Conservation (phyloP, 1,140 invertebrate genomes). For the Heliconius himera region DNA sequence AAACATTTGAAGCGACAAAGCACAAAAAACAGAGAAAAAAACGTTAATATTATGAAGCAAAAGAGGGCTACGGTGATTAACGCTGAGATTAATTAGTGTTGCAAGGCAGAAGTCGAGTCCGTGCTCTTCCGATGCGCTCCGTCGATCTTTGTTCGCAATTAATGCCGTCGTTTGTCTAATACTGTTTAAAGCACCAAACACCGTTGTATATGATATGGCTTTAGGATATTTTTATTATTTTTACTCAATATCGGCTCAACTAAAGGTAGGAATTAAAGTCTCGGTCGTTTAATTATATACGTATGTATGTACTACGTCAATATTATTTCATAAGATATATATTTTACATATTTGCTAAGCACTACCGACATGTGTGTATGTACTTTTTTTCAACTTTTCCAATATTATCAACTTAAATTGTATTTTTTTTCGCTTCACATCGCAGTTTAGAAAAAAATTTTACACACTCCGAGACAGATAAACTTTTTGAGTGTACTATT, state of each 20-base stretch:
- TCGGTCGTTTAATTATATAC: too few relatives aligned
- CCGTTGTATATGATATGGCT: neutral
- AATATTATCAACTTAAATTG: too few relatives aligned
- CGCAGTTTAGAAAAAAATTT: too few relatives aligned
- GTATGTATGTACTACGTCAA: too few relatives aligned
- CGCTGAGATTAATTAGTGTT: conserved; percentile 70
- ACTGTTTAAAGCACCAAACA: conserved; percentile 5
- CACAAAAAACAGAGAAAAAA: neutral
- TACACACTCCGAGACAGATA: too few relatives aligned
- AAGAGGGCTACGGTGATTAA: conserved; percentile 60
- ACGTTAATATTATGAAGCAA: neutral
- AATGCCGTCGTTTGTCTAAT: conserved; percentile 36
- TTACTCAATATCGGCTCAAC: neutral
- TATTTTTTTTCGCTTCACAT: too few relatives aligned
- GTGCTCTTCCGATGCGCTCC: conserved; percentile 48
- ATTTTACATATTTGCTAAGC: too few relatives aligned
- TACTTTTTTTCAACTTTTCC: too few relatives aligned
- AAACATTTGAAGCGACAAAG: conserved; percentile 1
- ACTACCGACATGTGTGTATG: too few relatives aligned
- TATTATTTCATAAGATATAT: too few relatives aligned
- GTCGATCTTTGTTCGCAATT: conserved; percentile 39
- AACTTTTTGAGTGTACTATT: too few relatives aligned
- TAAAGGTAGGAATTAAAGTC: too few relatives aligned
- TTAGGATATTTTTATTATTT: neutral
- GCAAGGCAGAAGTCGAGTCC: conserved; percentile 52